Percentiles rank a stretch among this genome's conserved stretches.
phyloP scores from a whole-genome alignment of 2,888 invertebrate species.

The Papilio elwesi region DNA sequence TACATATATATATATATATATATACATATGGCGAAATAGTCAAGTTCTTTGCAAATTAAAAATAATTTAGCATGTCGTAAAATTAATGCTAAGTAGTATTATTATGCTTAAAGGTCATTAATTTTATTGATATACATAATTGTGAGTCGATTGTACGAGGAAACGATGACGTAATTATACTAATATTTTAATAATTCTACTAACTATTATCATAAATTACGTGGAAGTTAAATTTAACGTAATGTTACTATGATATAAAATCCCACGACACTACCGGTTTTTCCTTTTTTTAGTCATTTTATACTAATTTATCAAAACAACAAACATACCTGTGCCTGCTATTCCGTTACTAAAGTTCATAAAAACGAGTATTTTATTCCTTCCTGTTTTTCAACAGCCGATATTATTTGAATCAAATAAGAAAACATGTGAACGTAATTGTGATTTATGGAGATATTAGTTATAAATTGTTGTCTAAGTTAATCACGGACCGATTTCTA shows the following conservation, averaged over 20 bases:
- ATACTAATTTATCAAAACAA: slow-evolving; percentile 44
- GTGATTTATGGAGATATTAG: slow-evolving; percentile 2
- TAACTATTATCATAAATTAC: slow-evolving; percentile 75
- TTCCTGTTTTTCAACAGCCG: slow-evolving; percentile 31
- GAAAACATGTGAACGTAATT: background rate
- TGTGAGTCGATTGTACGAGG: slow-evolving; percentile 34
- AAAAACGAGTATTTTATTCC: slow-evolving; percentile 42
- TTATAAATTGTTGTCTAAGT: background rate
- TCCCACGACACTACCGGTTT: slow-evolving; percentile 44
- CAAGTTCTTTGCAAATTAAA: slow-evolving; percentile 31
- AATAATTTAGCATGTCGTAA: slow-evolving; percentile 29
- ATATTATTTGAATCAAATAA: slow-evolving; percentile 24
- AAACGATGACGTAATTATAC: slow-evolving; percentile 64
- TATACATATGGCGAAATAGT: background rate
- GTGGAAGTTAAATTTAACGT: slow-evolving; percentile 70
- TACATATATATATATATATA: background rate
- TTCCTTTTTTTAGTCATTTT: slow-evolving; percentile 29
- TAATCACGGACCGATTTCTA: background rate
- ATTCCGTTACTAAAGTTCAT: slow-evolving; percentile 35
- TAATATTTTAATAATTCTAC: slow-evolving; percentile 74
- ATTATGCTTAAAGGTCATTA: slow-evolving; percentile 34
- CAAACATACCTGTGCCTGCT: slow-evolving; percentile 33
- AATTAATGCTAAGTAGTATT: slow-evolving; percentile 30
- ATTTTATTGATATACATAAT: slow-evolving; percentile 30
- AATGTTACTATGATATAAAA: slow-evolving; percentile 63